Base-by-base conservation (phyloP, 1,140 invertebrate species). In the Drosophila pachea region DNA sequence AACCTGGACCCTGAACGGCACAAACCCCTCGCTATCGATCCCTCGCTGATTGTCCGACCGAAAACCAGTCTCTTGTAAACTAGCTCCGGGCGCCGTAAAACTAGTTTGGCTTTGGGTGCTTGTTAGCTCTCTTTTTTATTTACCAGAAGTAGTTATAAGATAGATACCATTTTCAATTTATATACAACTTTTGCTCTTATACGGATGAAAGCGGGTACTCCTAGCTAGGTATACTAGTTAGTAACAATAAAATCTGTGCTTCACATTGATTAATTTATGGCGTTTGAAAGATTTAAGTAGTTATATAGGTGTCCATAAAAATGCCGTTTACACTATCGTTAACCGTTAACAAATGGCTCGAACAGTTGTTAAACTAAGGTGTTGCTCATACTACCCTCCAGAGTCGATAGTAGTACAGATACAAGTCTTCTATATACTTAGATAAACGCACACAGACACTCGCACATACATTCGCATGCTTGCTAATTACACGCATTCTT, bases 1-100 rank as follows among this genome's bases (percentile, higher is more conserved):
- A 83, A 83, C 78, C 61, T 42, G 32, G 59, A 59, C 79, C 59
- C 33, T 66, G 61, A 75, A 38, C 74, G 54, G 42, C 45, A 43
- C 47, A 56, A 22, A 36, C 14, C 48, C 22, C 43, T 31, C 12
- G 22, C 22, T 22, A 22, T 22, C 22, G 22, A 22, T 22, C 22
- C 22, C 22, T 22, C 22, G 22, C 22, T 3, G 22, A 22, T 22
- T 3, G 22, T 35, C 55, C 42, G 49, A 8, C 31, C 22, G 35
- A 43, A 45, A 83, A 83, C 81, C 76, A 62, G 79, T 83, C 78
- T 56, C 65, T 38, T 73, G 66, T 68, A 70, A 76, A 55, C 76
- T 52, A 64, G 59, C 68, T 78, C 68, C 55, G 59, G 59, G 75
- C 65, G 59, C 53, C 22, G 32, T 45, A 76, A 82, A 79, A 82